Conservation (phyloP, 2,888 invertebrate genomes). For the Escarpia spicata region DNA sequence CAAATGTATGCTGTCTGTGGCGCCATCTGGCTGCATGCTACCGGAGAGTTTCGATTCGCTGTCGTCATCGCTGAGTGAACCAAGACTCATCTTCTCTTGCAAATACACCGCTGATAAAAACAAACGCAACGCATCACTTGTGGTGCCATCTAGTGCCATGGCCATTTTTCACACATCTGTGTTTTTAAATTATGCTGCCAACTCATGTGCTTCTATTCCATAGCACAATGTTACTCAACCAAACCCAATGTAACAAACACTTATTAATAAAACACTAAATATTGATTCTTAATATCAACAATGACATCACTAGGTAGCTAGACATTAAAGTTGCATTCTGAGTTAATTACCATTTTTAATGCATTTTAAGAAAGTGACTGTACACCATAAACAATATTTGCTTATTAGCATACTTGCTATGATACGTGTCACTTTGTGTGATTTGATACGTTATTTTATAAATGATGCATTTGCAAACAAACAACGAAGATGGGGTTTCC, state of each 20-base stretch:
- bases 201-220: not conserved
- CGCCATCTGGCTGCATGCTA: not conserved
- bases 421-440: no score
- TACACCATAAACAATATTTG: no score
- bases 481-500: no score
- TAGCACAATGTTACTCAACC: not conserved
- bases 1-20: not conserved
- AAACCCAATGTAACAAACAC: not conserved
- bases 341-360: no score
- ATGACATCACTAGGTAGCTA: not conserved
- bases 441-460: no score
- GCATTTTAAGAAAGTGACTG: no score
- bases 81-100: slow-evolving; percentile 13
- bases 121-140: not conserved
- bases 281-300: not conserved
- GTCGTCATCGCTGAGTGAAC: slow-evolving; percentile 29
- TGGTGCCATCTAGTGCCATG: not conserved
- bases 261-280: not conserved
- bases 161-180: no score
- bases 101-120: not conserved
- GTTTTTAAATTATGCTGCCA: not conserved
- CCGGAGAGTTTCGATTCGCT: slow-evolving; percentile 35
- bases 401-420: no score
- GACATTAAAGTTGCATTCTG: not conserved
- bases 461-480: no score